These are phyloP conservation scores for Threskiornis aethiopicus DNA, from an alignment of 2,797 vertebrate species.

Conservation along the genomic window DNA sequence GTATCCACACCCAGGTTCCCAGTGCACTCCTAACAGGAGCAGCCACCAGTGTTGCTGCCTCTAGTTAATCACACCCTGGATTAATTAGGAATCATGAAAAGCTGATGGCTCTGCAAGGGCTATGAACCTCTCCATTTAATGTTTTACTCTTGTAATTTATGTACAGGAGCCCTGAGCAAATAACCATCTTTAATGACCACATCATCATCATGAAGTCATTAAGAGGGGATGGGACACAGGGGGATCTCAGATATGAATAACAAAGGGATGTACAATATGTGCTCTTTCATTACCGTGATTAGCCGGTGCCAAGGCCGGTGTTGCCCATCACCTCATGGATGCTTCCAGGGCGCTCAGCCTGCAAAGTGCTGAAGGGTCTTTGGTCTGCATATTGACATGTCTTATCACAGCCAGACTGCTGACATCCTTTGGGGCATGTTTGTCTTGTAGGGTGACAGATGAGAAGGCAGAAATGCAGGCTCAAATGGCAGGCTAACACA, in stretches of 20 bases:
- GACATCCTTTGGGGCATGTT: not conserved
- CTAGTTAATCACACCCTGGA: not conserved
- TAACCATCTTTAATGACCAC: slow-evolving; percentile 4
- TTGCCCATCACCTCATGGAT: not conserved
- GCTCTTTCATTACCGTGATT: not conserved
- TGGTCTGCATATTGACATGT: not conserved
- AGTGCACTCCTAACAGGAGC: not conserved
- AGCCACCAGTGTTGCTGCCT: not conserved
- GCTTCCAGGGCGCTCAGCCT: not conserved
- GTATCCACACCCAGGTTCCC: not conserved
- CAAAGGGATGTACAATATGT: not conserved
- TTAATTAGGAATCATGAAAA: not conserved
- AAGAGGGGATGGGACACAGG: not conserved
- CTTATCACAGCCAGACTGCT: not conserved
- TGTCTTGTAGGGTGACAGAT: not conserved
- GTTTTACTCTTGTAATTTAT: not conserved
- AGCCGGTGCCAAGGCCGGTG: not conserved
- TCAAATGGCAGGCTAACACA: not conserved
- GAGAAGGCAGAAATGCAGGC: not conserved
- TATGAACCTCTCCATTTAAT: not conserved
- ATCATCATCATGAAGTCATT: not conserved
- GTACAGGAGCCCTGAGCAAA: not conserved
- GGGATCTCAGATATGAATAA: not conserved
- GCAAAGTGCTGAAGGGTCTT: fast-evolving
- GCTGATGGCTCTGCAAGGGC: not conserved